phyloP scores from a whole-genome alignment of 92 coral and sea anemone species.

The Epizoanthus ramosus region DNA sequence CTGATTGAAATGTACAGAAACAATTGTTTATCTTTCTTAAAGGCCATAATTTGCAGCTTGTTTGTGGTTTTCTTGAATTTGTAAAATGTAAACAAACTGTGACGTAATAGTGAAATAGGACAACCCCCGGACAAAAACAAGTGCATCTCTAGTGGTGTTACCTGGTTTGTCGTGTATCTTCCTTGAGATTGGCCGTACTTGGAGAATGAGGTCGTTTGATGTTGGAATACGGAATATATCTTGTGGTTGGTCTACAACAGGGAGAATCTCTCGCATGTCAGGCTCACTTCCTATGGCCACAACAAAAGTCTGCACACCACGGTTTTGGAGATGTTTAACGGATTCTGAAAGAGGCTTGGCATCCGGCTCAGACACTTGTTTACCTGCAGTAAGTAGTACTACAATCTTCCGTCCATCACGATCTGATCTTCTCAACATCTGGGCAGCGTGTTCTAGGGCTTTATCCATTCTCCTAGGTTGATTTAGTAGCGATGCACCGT shows the following conservation, averaged over 20 bases:
- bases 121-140: not conserved
- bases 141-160: slow-evolving; percentile 14
- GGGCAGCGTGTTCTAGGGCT: slow-evolving; percentile 58
- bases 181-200: slow-evolving; percentile 45
- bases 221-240: slow-evolving; percentile 58
- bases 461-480: slow-evolving; percentile 67
- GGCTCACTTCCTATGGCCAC: slow-evolving; percentile 67
- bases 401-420: slow-evolving; percentile 51
- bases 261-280: slow-evolving; percentile 51
- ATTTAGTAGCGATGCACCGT: slow-evolving; percentile 55
- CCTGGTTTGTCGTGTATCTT: slow-evolving; percentile 62
- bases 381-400: slow-evolving; percentile 69
- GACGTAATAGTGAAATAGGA: too few relatives aligned
- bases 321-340: slow-evolving; percentile 64
- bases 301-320: slow-evolving; percentile 60
- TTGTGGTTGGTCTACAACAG: slow-evolving; percentile 50
- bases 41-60: too few relatives aligned
- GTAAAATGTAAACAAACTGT: too few relatives aligned
- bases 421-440: slow-evolving; percentile 52
- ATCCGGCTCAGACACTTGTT: slow-evolving; percentile 57
- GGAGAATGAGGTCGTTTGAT: slow-evolving; percentile 42
- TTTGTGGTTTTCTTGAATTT: too few relatives aligned
- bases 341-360: slow-evolving; percentile 54
- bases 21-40: too few relatives aligned
- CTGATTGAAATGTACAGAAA: too few relatives aligned